phyloP scores from a whole-genome alignment of 2,113 vertebrate genomes.

The Leuciscus idus region DNA sequence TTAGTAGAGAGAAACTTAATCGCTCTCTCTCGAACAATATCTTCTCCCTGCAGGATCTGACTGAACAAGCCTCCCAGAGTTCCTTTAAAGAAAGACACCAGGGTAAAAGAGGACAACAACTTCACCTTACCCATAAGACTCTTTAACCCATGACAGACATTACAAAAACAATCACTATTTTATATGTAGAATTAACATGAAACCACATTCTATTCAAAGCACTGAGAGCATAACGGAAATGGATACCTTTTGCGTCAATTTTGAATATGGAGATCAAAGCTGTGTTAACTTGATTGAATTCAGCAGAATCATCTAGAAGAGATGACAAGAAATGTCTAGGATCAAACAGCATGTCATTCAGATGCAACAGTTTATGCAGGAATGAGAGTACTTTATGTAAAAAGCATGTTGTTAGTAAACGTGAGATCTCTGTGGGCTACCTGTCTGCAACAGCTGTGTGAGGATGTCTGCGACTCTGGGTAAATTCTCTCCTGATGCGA shows the following conservation, averaged over 20 bases:
- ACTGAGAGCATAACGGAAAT: background rate
- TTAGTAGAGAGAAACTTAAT: slow-evolving; percentile 95
- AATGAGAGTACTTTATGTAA: background rate
- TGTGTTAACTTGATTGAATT: slow-evolving; percentile 95
- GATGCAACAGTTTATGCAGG: no score
- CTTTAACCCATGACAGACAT: background rate
- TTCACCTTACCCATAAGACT: background rate
- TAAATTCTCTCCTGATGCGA: slow-evolving; percentile 95
- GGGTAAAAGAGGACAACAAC: background rate
- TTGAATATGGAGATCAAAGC: slow-evolving; percentile 96
- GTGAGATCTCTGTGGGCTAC: slow-evolving; percentile 65
- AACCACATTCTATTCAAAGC: background rate
- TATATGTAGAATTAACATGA: background rate
- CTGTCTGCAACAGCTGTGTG: slow-evolving; percentile 95
- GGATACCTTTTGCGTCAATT: slow-evolving; percentile 92
- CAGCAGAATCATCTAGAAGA: slow-evolving; percentile 90
- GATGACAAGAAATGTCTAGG: background rate
- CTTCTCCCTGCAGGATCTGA: slow-evolving; percentile 97
- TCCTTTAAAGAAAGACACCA: slow-evolving; percentile 71
- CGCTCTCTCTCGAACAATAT: slow-evolving; percentile 93
- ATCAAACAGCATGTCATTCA: background rate
- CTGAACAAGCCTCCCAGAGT: slow-evolving; percentile 96
- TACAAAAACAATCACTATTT: background rate
- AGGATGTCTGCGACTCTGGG: slow-evolving; percentile 95
- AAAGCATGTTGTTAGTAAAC: background rate